phyloP scores from a whole-genome alignment of 2,888 invertebrate species.

The Caprella mutica region DNA sequence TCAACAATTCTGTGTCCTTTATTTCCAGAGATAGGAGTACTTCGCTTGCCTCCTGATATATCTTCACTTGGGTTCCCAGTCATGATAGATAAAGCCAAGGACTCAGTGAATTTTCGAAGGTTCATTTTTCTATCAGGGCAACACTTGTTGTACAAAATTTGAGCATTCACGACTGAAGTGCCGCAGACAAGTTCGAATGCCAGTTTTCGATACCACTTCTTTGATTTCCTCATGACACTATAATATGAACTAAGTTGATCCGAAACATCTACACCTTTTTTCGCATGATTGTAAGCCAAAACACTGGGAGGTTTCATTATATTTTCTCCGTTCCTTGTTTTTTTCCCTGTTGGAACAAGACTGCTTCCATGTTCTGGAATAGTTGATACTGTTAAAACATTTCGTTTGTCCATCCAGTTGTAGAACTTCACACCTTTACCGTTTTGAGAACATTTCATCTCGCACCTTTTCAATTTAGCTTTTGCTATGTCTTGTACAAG shows the following conservation, averaged over 20 bases:
- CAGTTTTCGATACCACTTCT: slow-evolving; percentile 12
- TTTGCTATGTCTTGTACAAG: slow-evolving; percentile 12
- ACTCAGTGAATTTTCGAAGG: slow-evolving; percentile 3
- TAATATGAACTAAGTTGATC: slow-evolving; percentile 9
- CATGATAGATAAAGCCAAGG: not conserved
- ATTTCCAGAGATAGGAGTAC: not conserved
- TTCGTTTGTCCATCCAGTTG: slow-evolving; percentile 14
- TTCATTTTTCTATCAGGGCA: not conserved
- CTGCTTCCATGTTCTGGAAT: slow-evolving; percentile 8
- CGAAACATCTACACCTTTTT: slow-evolving; percentile 13
- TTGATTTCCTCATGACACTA: slow-evolving; percentile 3
- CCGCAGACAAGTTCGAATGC: slow-evolving; percentile 8
- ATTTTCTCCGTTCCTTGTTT: not conserved
- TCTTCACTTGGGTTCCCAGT: not conserved
- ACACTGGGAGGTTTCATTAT: slow-evolving; percentile 12
- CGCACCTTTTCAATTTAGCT: slow-evolving; percentile 11
- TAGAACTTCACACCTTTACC: slow-evolving; percentile 7
- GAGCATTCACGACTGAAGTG: slow-evolving; percentile 11
- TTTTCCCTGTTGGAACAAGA: not conserved
- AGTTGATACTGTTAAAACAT: slow-evolving; percentile 11
- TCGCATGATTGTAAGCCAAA: slow-evolving; percentile 8
- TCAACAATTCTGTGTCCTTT: too few species aligned
- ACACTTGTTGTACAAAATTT: slow-evolving; percentile 9
- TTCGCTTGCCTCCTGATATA: not conserved
- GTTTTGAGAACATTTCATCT: slow-evolving; percentile 13